Evolutionary conservation across 2,888 invertebrate species (phyloP).

Genomic region (Vandiemenella viatica): DNA sequence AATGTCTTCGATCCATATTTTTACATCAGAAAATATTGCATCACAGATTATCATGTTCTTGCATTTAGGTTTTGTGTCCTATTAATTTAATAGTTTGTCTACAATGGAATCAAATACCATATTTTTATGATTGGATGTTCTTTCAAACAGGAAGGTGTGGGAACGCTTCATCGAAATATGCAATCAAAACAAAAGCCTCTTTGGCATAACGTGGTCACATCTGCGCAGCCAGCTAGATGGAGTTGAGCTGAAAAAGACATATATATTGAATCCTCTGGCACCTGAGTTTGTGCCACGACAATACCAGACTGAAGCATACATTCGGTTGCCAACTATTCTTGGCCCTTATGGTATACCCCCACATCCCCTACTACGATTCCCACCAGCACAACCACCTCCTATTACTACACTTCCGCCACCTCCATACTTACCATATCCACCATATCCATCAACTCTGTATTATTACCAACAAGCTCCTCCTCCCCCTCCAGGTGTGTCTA

Average conservation of each 20-base stretch:
- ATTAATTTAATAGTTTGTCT: too few relatives aligned
- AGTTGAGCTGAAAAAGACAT: slow-evolving; percentile 57
- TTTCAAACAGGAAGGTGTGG: slow-evolving; percentile 50
- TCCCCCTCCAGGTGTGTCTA: slow-evolving; percentile 8
- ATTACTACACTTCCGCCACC: slow-evolving; percentile 1
- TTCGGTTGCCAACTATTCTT: slow-evolving; percentile 17
- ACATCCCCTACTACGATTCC: slow-evolving; percentile 2
- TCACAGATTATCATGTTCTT: too few relatives aligned
- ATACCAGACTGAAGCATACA: slow-evolving; percentile 25
- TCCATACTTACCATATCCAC: slow-evolving; percentile 3
- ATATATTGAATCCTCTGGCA: slow-evolving; percentile 66
- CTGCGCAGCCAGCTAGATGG: slow-evolving; percentile 53
- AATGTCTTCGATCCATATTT: too few relatives aligned
- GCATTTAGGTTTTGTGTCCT: too few relatives aligned
- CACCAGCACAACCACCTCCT: neutral
- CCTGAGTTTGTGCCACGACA: slow-evolving; percentile 61
- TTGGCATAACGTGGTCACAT: slow-evolving; percentile 55
- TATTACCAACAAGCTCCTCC: slow-evolving; percentile 15
- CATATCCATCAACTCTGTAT: slow-evolving; percentile 7
- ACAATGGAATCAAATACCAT: too few relatives aligned
- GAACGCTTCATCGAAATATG: slow-evolving; percentile 59
- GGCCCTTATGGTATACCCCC: slow-evolving; percentile 11
- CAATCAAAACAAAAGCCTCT: slow-evolving; percentile 50
- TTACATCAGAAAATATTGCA: too few relatives aligned
- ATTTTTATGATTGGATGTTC: too few relatives aligned